These are phyloP conservation scores for Brassicogethes aeneus DNA, from an alignment of 2,888 invertebrate species.

Conservation along the genomic window DNA sequence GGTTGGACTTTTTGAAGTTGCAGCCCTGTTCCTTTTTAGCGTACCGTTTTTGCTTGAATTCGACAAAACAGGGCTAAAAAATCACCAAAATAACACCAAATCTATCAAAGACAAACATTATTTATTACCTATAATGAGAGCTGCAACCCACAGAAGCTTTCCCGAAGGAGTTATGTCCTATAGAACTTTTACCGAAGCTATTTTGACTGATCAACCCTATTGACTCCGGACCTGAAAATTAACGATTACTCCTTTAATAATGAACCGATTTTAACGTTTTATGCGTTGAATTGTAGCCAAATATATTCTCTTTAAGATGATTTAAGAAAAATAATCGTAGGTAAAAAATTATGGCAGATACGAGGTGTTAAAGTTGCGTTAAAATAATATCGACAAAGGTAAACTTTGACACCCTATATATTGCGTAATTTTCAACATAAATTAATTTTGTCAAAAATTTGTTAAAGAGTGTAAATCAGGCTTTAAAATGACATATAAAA, in stretches of 20 bases:
- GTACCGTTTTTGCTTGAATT: conserved; percentile 38
- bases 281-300: too few species aligned
- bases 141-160: conserved; percentile 40
- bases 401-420: too few species aligned
- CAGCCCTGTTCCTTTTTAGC: conserved; percentile 30
- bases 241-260: conserved; percentile 3
- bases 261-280: conserved; percentile 2
- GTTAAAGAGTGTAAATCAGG: too few species aligned
- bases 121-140: conserved; percentile 40
- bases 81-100: conserved; percentile 13
- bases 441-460: too few species aligned
- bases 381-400: too few species aligned
- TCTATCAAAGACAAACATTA: conserved; percentile 13
- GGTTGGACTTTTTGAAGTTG: conserved; percentile 27
- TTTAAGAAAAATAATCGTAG: too few species aligned
- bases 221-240: conserved; percentile 29
- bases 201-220: conserved; percentile 30
- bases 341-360: too few species aligned
- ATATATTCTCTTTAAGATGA: too few species aligned
- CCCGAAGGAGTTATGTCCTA: conserved; percentile 36
- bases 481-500: too few species aligned
- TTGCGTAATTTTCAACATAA: too few species aligned
- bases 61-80: conserved; percentile 41
- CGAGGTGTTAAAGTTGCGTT: too few species aligned
- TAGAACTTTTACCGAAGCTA: conserved; percentile 32